These are phyloP conservation scores for Sphinx pinastri DNA, from an alignment of 2,888 invertebrate species.

Conservation along the genomic window DNA sequence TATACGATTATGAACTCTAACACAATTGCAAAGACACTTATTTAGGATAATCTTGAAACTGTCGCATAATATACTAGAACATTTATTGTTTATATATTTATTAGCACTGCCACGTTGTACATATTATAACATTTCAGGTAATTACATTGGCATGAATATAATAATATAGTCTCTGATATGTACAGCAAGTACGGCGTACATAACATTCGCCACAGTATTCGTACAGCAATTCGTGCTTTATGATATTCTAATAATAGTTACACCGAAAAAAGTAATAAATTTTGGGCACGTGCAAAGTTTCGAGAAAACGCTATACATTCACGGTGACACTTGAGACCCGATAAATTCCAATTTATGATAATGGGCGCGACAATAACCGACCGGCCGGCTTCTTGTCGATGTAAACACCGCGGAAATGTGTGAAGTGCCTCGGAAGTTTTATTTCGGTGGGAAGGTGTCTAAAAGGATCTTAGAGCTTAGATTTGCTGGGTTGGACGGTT, in stretches of 20 bases:
- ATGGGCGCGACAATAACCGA: slow-evolving; percentile 31
- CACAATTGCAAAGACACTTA: too few species aligned
- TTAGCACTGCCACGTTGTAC: too few species aligned
- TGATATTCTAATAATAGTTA: background rate
- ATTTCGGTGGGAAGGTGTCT: background rate
- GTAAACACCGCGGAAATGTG: slow-evolving; percentile 24
- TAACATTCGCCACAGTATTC: too few species aligned
- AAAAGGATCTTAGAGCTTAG: slow-evolving; percentile 6
- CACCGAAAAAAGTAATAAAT: background rate
- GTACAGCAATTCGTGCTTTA: too few species aligned
- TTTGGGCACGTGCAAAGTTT: background rate
- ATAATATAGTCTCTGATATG: too few species aligned
- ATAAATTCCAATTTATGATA: slow-evolving; percentile 42
- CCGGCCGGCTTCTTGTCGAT: slow-evolving; percentile 23
- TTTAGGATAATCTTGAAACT: too few species aligned
- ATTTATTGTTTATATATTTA: too few species aligned
- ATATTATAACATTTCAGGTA: too few species aligned
- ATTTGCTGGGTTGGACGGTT: slow-evolving; percentile 4
- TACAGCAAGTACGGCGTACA: too few species aligned
- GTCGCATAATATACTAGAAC: too few species aligned
- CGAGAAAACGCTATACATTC: background rate
- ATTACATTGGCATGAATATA: too few species aligned
- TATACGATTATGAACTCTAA: too few species aligned
- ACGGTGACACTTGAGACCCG: slow-evolving; percentile 32
- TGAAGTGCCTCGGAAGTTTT: slow-evolving; percentile 16